Evolutionary conservation across 2,888 invertebrate species (phyloP), one percentile per base, ranked within the genome.

Genomic region (Phortica magna): DNA sequence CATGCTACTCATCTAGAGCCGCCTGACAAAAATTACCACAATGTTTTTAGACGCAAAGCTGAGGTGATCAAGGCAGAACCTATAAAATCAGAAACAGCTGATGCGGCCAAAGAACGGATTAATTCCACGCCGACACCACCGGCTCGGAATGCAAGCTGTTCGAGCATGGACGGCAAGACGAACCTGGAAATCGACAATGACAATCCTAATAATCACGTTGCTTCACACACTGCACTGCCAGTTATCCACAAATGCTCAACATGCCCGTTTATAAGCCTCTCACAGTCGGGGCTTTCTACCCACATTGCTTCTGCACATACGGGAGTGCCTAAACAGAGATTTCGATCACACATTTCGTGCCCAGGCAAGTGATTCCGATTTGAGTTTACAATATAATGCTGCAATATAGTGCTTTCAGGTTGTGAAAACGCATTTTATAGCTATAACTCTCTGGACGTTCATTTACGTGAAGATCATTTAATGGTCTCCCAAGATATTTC

Each of bases 401-500:
- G 39, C 6, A 7, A 74, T 43, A 0, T 12, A 22, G 7, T n/a
- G 39, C n/a, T 65, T 78, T 4, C 57, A 90, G 90, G 95, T 9
- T 95, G 95, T 86, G 90, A 93, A 0, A 95, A 95, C 87, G 90
- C 94, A 2, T 95, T 95, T 85, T 94, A 94, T 83, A 93, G 94
- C 10, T 93, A 93, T 83, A 93, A 94, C 83, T 94, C 94, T 0
- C 90, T 95, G 0, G 92, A 94, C 82, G 93, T 93, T 6, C 95
- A 96, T 88, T 91, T 95, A 6, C 93, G 94, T 39, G 93, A 94
- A 83, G 95, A 95, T 88, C 95, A 96, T 88, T 94, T 94, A 89
- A 94, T 95, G 92, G 93, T 83, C 42, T 77, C 82, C 7, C 78
- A 78, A 41, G 85, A 85, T 68, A 76, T 83, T n/a, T 42, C 79